These are phyloP conservation scores for Sebastes kiyomatsui DNA, from an alignment of 2,797 vertebrate species.

Conservation along the genomic window DNA sequence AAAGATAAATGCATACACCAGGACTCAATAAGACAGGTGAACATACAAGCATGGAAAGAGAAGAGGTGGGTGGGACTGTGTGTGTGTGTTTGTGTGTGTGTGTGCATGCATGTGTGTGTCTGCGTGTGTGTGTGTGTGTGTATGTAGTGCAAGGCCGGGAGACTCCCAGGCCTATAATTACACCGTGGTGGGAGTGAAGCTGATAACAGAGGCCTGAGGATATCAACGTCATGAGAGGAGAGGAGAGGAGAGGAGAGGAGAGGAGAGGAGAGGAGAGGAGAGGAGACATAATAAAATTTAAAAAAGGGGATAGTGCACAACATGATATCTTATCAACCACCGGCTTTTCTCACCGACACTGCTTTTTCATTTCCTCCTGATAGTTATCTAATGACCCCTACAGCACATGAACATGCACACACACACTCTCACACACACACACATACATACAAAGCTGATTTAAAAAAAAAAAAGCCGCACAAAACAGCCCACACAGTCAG, in stretches of 20 bases:
- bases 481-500: conserved; percentile 12
- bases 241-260: conserved; percentile 4
- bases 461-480: neutral
- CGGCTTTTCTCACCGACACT: conserved; percentile 36
- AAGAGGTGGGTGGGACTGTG: conserved; percentile 31
- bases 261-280: conserved; percentile 16
- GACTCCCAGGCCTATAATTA: conserved; percentile 78
- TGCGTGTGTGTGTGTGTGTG: conserved; percentile 2
- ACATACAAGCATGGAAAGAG: conserved; percentile 32
- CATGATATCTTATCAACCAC: conserved; percentile 52
- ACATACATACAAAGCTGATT: neutral
- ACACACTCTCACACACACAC: neutral
- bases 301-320: conserved; percentile 15
- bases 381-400: conserved; percentile 57
- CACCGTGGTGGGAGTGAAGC: conserved; percentile 74
- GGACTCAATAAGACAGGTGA: conserved; percentile 44
- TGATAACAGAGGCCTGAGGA: conserved; percentile 76
- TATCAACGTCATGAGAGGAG: conserved; percentile 53
- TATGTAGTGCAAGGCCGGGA: conserved; percentile 38
- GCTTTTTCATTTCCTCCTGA: conserved; percentile 76
- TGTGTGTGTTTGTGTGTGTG: neutral
- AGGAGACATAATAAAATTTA: conserved; percentile 9
- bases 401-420: neutral
- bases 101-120: neutral
- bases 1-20: conserved; percentile 14